These are phyloP conservation scores for Bothrops jararaca DNA, from an alignment of 2,113 vertebrate species.

Conservation along the genomic window DNA sequence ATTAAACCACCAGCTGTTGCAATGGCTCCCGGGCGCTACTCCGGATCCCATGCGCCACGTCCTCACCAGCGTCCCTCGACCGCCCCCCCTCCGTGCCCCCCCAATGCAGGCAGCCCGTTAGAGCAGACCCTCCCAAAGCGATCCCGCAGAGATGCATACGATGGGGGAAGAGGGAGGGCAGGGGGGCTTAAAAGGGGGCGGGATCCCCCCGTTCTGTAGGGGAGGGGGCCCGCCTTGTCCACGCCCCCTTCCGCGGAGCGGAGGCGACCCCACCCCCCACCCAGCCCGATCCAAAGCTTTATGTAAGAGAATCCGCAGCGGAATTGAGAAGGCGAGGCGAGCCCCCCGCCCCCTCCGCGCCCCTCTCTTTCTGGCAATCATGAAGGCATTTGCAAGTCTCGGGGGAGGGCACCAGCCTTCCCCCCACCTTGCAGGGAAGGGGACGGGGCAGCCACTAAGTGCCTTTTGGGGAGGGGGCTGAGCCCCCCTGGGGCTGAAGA, in stretches of 20 bases:
- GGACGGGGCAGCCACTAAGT: background rate
- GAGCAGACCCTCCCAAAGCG: background rate
- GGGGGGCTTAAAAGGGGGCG: background rate
- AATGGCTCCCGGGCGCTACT: background rate
- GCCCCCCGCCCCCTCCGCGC: background rate
- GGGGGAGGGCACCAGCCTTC: background rate
- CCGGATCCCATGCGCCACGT: background rate
- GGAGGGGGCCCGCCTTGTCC: background rate
- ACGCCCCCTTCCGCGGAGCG: background rate
- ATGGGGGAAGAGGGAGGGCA: too few species aligned
- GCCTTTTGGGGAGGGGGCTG: background rate
- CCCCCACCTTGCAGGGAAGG: background rate
- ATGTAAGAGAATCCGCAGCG: background rate
- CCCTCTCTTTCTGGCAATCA: background rate
- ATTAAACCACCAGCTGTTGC: background rate
- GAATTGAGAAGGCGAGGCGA: rapidly evolving
- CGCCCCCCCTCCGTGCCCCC: too few species aligned
- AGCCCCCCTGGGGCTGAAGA: background rate
- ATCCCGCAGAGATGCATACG: background rate
- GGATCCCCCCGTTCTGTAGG: background rate
- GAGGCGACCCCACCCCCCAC: background rate
- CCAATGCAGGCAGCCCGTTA: too few species aligned
- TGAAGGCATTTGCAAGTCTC: rapidly evolving
- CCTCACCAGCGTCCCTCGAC: background rate
- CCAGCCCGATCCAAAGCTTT: background rate